Evolutionary conservation across 1,140 invertebrate species (phyloP).

Genomic region (Muscidifurax raptorellus): DNA sequence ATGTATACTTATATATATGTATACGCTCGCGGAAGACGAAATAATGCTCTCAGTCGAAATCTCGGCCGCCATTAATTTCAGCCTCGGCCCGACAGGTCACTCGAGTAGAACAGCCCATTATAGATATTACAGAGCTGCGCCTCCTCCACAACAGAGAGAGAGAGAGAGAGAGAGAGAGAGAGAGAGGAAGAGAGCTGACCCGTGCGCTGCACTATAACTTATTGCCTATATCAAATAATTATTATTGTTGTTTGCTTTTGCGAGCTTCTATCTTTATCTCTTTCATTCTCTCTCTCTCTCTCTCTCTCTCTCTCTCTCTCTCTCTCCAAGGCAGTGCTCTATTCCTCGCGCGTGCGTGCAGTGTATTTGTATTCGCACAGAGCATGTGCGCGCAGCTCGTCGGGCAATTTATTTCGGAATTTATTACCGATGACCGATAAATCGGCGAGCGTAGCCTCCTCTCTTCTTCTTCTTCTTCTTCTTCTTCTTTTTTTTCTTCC

Average conservation of each 20-base stretch:
- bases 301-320: constrained; percentile 13
- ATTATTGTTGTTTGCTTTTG: constrained; percentile 75
- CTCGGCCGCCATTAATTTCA: constrained; percentile 72
- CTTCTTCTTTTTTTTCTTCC: constrained; percentile 1
- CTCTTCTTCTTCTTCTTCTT: background rate
- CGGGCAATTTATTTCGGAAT: constrained; percentile 70
- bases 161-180: constrained; percentile 53
- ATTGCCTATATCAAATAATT: constrained; percentile 72
- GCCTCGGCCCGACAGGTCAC: constrained; percentile 68
- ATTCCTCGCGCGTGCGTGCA: background rate
- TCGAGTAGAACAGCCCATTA: constrained; percentile 73
- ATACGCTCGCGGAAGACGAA: constrained; percentile 19
- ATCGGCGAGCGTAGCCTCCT: constrained; percentile 45
- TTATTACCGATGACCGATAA: constrained; percentile 74
- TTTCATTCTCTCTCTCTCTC: constrained; percentile 21
- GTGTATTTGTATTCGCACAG: constrained; percentile 5
- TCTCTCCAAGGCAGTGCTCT: background rate
- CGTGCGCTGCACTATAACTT: constrained; percentile 60
- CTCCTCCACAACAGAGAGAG: constrained; percentile 33
- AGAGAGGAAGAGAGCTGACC: background rate
- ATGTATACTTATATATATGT: too few species aligned
- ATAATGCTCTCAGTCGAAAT: constrained; percentile 60
- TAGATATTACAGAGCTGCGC: constrained; percentile 66
- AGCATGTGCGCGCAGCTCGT: constrained; percentile 38
- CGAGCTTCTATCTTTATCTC: constrained; percentile 52